These are phyloP conservation scores for Sinella curviseta DNA, from an alignment of 1,140 invertebrate species.

Conservation along the genomic window DNA sequence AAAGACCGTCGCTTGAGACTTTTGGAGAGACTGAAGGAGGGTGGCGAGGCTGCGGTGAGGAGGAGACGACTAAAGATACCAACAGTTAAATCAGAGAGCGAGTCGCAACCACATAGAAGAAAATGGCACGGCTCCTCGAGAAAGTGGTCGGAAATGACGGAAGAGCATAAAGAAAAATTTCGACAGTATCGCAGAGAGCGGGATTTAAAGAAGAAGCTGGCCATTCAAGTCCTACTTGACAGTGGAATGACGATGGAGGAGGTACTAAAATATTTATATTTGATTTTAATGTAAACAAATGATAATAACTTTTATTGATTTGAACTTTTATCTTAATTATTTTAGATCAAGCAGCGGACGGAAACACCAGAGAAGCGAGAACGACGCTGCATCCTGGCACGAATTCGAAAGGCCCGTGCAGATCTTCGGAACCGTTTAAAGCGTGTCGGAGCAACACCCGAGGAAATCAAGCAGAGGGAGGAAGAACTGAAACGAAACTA, in stretches of 20 bases:
- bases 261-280: too few species aligned
- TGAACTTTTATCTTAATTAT: not conserved
- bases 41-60: too few species aligned
- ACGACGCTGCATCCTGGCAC: not conserved
- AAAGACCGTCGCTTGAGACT: too few species aligned
- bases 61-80: too few species aligned
- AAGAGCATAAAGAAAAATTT: not conserved
- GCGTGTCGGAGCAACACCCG: not conserved
- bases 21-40: too few species aligned
- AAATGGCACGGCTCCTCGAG: not conserved
- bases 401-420: not conserved
- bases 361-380: not conserved
- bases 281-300: too few species aligned
- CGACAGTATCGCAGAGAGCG: not conserved
- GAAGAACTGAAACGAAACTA: not conserved
- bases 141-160: not conserved
- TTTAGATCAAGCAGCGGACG: not conserved
- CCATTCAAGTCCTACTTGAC: not conserved
- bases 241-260: constrained; percentile 17
- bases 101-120: too few species aligned
- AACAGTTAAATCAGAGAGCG: too few species aligned
- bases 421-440: too few species aligned
- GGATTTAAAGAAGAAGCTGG: not conserved
- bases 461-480: not conserved
- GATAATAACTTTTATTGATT: not conserved